Percentiles rank a stretch among this genome's conserved stretches.
Evolutionary conservation across 2,888 invertebrate species (phyloP).

Genomic region (Tachystola acroxantha): DNA sequence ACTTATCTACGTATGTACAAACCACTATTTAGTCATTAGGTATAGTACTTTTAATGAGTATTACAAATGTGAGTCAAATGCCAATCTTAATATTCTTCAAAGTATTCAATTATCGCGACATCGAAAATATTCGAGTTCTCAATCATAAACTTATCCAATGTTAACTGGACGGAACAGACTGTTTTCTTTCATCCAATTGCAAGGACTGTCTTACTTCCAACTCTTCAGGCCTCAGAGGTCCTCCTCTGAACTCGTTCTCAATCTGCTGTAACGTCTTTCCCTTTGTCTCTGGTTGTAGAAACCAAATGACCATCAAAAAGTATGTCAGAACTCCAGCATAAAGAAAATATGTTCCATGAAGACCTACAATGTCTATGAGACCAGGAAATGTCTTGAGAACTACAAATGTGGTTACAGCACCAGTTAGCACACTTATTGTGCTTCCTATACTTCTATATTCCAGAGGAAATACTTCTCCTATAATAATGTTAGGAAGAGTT

Average conservation of each 20-base stretch:
- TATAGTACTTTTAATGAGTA: too few species aligned
- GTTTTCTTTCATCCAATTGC: slow-evolving; percentile 26
- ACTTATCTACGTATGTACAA: too few species aligned
- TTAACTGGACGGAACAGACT: slow-evolving; percentile 29
- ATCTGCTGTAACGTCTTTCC: slow-evolving; percentile 81
- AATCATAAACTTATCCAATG: too few species aligned
- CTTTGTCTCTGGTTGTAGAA: slow-evolving; percentile 81
- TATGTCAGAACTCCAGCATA: slow-evolving; percentile 74
- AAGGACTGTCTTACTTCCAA: slow-evolving; percentile 37
- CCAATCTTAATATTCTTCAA: too few species aligned
- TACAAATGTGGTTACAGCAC: slow-evolving; percentile 77
- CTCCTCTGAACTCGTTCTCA: slow-evolving; percentile 71
- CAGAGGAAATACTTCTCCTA: slow-evolving; percentile 82
- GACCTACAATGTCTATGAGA: slow-evolving; percentile 57
- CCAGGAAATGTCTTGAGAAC: slow-evolving; percentile 61
- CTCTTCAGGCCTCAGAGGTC: slow-evolving; percentile 35
- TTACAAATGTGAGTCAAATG: too few species aligned
- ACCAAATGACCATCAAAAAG: slow-evolving; percentile 70
- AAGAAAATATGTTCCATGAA: slow-evolving; percentile 75
- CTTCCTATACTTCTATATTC: slow-evolving; percentile 79
- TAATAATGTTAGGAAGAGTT: slow-evolving; percentile 83
- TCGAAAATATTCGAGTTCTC: too few species aligned
- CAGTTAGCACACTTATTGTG: slow-evolving; percentile 76
- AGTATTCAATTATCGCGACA: too few species aligned
- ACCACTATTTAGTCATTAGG: too few species aligned